Conservation (phyloP, 2,888 invertebrate genomes). For the Cepaea hortensis region DNA sequence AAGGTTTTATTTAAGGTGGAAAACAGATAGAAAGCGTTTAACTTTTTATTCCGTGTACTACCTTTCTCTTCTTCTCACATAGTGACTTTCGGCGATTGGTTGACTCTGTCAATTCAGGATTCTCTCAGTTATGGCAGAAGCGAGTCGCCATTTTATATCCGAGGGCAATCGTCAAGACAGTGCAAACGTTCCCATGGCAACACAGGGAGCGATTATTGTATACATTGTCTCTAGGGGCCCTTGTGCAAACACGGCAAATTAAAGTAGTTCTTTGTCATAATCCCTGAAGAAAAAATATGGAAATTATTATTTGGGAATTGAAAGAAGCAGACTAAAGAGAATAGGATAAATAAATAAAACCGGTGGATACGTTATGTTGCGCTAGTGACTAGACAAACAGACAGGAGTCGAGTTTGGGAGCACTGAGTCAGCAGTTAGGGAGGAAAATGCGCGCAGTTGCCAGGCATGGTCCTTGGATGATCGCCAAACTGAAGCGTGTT, state of each 20-base stretch:
- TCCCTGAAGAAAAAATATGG: constrained; percentile 34
- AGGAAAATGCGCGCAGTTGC: no score
- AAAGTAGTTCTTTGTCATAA: constrained; percentile 35
- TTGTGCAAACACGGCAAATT: constrained; percentile 45
- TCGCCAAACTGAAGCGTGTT: no score
- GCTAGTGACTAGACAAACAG: not conserved
- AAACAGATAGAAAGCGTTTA: no score
- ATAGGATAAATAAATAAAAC: not conserved
- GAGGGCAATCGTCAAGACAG: constrained; percentile 42
- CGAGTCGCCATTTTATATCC: constrained; percentile 34
- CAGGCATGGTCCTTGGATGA: no score
- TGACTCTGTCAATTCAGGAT: constrained; percentile 11
- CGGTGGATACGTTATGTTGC: not conserved
- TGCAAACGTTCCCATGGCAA: constrained; percentile 43
- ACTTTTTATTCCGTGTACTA: not conserved
- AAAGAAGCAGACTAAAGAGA: constrained; percentile 36
- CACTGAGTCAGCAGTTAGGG: no score
- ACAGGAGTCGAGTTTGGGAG: no score
- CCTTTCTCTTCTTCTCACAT: not conserved
- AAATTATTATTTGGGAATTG: constrained; percentile 47
- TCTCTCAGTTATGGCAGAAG: constrained; percentile 25
- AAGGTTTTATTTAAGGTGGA: not conserved
- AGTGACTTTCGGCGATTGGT: not conserved
- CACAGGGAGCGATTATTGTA: constrained; percentile 25
- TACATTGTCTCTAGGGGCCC: constrained; percentile 38